These are phyloP conservation scores for Ichneumoninae sp. DNA, from an alignment of 2,888 invertebrate genomes.

Conservation along the genomic window DNA sequence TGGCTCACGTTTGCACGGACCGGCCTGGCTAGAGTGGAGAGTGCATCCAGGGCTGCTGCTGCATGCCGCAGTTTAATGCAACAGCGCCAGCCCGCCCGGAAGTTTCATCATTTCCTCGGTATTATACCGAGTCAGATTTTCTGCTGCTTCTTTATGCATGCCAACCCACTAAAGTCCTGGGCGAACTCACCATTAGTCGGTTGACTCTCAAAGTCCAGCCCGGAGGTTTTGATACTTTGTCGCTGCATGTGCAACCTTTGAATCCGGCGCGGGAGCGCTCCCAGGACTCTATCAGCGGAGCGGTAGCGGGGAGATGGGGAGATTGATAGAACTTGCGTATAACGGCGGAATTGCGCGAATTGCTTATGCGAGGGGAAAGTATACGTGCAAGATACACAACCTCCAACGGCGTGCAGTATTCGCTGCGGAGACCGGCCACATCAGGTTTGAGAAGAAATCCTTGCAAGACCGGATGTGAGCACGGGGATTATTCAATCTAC, in stretches of 20 bases:
- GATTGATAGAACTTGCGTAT: conserved; percentile 39
- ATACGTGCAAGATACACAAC: conserved; percentile 4
- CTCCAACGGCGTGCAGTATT: not conserved
- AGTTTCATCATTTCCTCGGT: conserved; percentile 48
- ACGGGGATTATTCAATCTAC: conserved; percentile 59
- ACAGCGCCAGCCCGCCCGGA: conserved; percentile 42
- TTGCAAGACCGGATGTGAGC: conserved; percentile 53
- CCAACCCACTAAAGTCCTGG: not conserved
- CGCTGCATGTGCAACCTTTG: conserved; percentile 30
- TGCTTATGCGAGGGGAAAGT: conserved; percentile 53
- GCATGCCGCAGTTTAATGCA: conserved; percentile 17
- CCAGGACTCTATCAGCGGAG: conserved; percentile 29
- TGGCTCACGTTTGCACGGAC: not conserved
- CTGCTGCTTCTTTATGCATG: conserved; percentile 18
- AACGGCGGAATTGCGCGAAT: conserved; percentile 31
- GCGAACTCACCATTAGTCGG: conserved; percentile 2
- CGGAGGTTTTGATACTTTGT: not conserved
- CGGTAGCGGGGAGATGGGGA: conserved; percentile 20
- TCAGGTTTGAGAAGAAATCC: conserved; percentile 47
- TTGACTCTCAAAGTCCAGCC: not conserved
- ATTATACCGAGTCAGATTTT: conserved; percentile 33
- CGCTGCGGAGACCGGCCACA: conserved; percentile 24
- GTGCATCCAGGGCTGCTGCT: not conserved
- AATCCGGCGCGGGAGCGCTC: not conserved
- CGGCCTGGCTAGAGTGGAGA: not conserved